Percentiles rank a stretch among this genome's conserved stretches.
These are phyloP conservation scores for Misgurnus mizolepis DNA, from an alignment of 2,113 vertebrate genomes.

Conservation along the genomic window DNA sequence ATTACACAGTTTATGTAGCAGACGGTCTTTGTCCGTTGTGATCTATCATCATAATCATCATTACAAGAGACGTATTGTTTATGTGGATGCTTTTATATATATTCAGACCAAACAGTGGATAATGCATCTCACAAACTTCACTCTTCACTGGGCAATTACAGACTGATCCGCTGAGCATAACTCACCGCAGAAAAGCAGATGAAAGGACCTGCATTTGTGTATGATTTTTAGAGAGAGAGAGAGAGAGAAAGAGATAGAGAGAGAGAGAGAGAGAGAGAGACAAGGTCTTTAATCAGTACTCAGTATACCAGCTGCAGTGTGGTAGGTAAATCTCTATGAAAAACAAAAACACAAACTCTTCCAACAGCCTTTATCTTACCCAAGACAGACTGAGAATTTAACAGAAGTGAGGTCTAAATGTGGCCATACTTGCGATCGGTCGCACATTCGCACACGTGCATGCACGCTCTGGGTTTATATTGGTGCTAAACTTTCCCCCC, in stretches of 20 bases:
- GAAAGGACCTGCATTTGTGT: constrained; percentile 43
- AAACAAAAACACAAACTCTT: constrained; percentile 27
- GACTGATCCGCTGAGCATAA: constrained; percentile 43
- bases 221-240: constrained; percentile 12
- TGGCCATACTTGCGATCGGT: background rate
- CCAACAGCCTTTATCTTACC: constrained; percentile 37
- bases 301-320: background rate
- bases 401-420: constrained; percentile 4
- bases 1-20: constrained; percentile 46
- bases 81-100: constrained; percentile 46
- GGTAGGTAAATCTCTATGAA: constrained; percentile 23
- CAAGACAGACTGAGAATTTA: constrained; percentile 25
- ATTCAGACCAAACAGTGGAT: constrained; percentile 44
- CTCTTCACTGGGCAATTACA: constrained; percentile 53
- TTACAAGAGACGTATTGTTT: constrained; percentile 40
- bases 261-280: constrained; percentile 6
- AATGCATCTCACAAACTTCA: constrained; percentile 51
- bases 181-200: constrained; percentile 46
- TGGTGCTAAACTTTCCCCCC: constrained; percentile 24
- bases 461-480: background rate
- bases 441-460: background rate
- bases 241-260: background rate
- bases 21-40: constrained; percentile 17
- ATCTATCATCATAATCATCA: constrained; percentile 51
- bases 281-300: constrained; percentile 42